These are phyloP conservation scores for Clepsis dumicolana DNA, from an alignment of 2,888 invertebrate genomes.

Conservation along the genomic window DNA sequence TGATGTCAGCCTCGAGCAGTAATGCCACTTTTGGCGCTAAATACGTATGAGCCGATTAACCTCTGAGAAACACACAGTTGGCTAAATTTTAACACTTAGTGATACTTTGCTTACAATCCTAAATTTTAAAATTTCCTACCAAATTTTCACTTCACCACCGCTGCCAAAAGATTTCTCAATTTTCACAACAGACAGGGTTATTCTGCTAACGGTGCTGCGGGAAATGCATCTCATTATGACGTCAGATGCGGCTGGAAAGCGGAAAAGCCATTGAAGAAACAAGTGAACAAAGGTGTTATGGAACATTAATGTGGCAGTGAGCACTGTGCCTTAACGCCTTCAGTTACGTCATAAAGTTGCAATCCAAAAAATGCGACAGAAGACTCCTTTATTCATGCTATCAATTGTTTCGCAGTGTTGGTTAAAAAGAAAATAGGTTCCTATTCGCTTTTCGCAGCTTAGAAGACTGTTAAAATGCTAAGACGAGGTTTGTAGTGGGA, in stretches of 20 bases:
- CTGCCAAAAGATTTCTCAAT: not conserved
- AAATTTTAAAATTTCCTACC: no score
- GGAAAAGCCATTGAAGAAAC: slow-evolving; percentile 26
- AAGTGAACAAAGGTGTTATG: not conserved
- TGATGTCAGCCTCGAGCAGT: no score
- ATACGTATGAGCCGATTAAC: no score
- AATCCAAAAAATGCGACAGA: not conserved
- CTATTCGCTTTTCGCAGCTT: not conserved
- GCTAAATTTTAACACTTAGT: no score
- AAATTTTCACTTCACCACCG: not conserved
- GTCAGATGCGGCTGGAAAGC: slow-evolving; percentile 33
- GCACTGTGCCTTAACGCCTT: not conserved
- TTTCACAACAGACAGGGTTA: slow-evolving; percentile 33
- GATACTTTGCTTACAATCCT: no score
- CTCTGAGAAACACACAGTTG: no score
- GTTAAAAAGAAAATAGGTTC: not conserved
- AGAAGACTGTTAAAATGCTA: not conserved
- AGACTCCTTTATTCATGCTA: not conserved
- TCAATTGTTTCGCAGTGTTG: slow-evolving; percentile 2
- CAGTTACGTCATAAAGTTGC: not conserved
- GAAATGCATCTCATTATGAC: slow-evolving; percentile 54
- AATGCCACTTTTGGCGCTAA: no score
- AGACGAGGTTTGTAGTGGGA: not conserved
- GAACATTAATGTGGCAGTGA: not conserved
- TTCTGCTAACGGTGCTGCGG: slow-evolving; percentile 46